Evolutionary conservation across 2,888 invertebrate species (phyloP).

Genomic region (Celastrina argiolus): DNA sequence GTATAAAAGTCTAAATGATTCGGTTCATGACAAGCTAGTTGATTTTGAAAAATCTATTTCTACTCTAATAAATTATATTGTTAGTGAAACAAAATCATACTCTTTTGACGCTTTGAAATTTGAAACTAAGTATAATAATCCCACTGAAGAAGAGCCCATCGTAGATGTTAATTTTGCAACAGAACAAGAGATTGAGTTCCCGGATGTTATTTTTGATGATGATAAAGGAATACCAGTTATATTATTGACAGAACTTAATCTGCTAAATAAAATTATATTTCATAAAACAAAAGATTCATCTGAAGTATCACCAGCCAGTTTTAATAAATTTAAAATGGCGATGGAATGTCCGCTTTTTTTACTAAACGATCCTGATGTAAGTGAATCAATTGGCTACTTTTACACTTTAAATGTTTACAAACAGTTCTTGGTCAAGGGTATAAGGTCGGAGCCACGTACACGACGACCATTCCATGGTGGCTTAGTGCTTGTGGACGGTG

Average conservation of each 20-base stretch:
- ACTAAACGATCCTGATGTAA: constrained; percentile 40
- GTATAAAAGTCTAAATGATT: constrained; percentile 36
- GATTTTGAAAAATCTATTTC: constrained; percentile 44
- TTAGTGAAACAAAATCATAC: constrained; percentile 43
- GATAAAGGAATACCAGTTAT: constrained; percentile 49
- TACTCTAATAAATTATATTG: constrained; percentile 48
- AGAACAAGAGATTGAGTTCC: constrained; percentile 47
- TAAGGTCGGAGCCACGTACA: constrained; percentile 44
- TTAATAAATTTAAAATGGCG: constrained; percentile 41
- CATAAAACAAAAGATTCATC: constrained; percentile 26
- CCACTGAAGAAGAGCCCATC: constrained; percentile 38
- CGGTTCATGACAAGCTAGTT: constrained; percentile 30
- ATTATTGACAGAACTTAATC: constrained; percentile 38
- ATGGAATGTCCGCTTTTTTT: constrained; percentile 47
- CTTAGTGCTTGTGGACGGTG: constrained; percentile 42
- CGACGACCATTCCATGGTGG: constrained; percentile 44
- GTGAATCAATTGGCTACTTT: constrained; percentile 46
- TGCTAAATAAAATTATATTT: constrained; percentile 45
- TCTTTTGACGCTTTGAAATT: constrained; percentile 45
- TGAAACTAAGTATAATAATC: constrained; percentile 33
- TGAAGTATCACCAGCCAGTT: constrained; percentile 37
- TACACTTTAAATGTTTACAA: constrained; percentile 48
- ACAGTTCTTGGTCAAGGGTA: constrained; percentile 37
- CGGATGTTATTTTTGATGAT: constrained; percentile 45
- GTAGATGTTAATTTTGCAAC: constrained; percentile 39